Percentiles rank a stretch among this genome's conserved stretches.
These are phyloP conservation scores for Alloplasta piceator DNA, from an alignment of 2,888 invertebrate species.

Conservation along the genomic window DNA sequence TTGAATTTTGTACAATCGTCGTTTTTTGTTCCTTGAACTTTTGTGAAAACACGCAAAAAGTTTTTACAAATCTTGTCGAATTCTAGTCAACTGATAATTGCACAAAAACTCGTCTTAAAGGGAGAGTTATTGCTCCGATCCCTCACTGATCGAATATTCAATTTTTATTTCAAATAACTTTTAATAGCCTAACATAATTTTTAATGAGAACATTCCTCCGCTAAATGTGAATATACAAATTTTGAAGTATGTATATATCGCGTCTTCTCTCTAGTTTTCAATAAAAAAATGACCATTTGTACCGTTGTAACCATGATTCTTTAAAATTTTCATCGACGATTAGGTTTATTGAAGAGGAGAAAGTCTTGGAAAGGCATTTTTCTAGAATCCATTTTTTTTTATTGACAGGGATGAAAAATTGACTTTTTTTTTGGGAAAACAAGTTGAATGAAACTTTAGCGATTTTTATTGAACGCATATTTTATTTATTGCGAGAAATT, in stretches of 20 bases:
- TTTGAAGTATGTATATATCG: slow-evolving; percentile 70
- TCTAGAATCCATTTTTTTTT: background rate
- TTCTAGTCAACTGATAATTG: slow-evolving; percentile 35
- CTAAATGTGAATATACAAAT: slow-evolving; percentile 41
- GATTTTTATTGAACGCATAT: background rate
- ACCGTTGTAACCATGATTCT: slow-evolving; percentile 55
- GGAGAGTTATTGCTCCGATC: background rate
- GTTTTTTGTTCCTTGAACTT: background rate
- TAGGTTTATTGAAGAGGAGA: background rate
- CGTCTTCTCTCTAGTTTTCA: slow-evolving; percentile 68
- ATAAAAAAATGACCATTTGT: slow-evolving; percentile 72
- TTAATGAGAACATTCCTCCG: slow-evolving; percentile 33
- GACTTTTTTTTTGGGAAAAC: background rate
- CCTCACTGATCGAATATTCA: slow-evolving; percentile 3
- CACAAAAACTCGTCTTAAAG: slow-evolving; percentile 5
- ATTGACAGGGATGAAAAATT: background rate
- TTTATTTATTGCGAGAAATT: slow-evolving; percentile 30
- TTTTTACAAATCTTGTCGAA: background rate
- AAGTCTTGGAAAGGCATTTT: slow-evolving; percentile 1
- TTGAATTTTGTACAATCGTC: slow-evolving; percentile 36
- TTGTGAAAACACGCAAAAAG: background rate
- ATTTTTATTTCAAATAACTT: slow-evolving; percentile 3
- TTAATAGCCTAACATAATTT: slow-evolving; percentile 30
- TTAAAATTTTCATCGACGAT: slow-evolving; percentile 4
- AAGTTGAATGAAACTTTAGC: too few species aligned